A percentile compares a stretch with the other conserved stretches of the same genome.
Conservation (phyloP, 2,113 vertebrate genomes). For the Rhinolophus sinicus region DNA sequence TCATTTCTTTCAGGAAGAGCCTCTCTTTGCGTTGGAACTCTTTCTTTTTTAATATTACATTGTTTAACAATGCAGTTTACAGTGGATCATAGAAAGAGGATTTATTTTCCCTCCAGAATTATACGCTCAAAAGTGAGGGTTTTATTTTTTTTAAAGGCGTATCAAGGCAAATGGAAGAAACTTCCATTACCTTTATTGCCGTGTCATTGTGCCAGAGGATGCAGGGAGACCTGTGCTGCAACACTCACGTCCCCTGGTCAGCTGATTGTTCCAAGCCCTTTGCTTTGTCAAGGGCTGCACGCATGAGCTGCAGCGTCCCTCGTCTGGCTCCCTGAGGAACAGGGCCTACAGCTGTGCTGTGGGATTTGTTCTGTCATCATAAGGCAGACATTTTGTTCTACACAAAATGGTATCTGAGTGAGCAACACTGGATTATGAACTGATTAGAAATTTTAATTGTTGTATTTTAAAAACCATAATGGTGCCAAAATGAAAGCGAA, state of each 20-base stretch:
- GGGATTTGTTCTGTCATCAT: background rate
- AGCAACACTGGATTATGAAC: background rate
- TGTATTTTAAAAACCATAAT: background rate
- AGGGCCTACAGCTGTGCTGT: background rate
- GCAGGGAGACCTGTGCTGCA: background rate
- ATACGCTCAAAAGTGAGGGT: background rate
- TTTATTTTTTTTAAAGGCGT: conserved; percentile 58
- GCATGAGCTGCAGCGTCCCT: fast-evolving
- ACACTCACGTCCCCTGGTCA: background rate
- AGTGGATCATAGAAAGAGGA: background rate
- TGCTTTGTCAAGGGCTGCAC: background rate
- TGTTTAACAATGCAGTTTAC: conserved; percentile 22
- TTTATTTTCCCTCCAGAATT: conserved; percentile 14
- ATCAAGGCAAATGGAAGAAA: conserved; percentile 42
- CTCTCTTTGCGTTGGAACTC: background rate
- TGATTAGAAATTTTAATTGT: background rate
- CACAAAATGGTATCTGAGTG: background rate
- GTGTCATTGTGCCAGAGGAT: conserved; percentile 25
- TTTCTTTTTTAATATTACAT: background rate
- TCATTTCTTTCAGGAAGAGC: conserved; percentile 14
- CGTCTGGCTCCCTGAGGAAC: background rate
- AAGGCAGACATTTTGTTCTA: background rate
- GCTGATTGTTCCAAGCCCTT: background rate
- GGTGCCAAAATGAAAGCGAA: background rate
- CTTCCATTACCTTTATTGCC: conserved; percentile 29